Evolutionary conservation across 2,888 invertebrate species (phyloP), one percentile per base, ranked within the genome.

Genomic region (Acronicta alni): DNA sequence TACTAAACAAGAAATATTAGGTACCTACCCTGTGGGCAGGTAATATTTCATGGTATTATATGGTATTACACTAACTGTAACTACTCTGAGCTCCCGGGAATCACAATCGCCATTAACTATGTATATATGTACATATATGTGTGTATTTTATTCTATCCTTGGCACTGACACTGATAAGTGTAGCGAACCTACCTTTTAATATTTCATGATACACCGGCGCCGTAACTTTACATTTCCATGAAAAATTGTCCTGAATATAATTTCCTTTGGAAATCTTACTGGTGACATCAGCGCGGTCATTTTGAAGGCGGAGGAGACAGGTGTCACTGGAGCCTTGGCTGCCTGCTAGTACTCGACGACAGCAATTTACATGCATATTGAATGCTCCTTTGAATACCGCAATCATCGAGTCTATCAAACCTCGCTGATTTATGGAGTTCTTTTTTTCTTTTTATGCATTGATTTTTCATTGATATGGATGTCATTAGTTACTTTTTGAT

Each of bases 111-210:
- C 0, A 30, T 30, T 30, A 52, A 23, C 12, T 43, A 52, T 43
- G 37, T 47, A 51, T 52, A 16, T 20, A 47, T 47, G 42, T 49
- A 57, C 48, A 39, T 41, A 61, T 62, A 47, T 60, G 51, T 65
- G 56, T 59, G 59, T 63, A 61, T 68, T 61, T 57, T 61, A 76
- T 79, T 58, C 68, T 61, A 71, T 69, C 82, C 85, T 86, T 88
- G 88, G 77, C 87, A 89, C 80, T 89, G 89, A 87, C 88, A 89
- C 79, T 89, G 88, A 87, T 85, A 84, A 80, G 87, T 87, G 78
- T 85, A 79, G 80, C 82, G 77, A 83, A 83, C 82, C 79, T 78
- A 74, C 56, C 38, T 60, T 85, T 88, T 77, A 81, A 89, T 89
- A 86, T 88, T 86, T 76, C 83, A 88, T 83, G 54, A 56, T 32